Evolutionary conservation across 2,888 invertebrate species (phyloP).

Genomic region (Lutraria lutraria): DNA sequence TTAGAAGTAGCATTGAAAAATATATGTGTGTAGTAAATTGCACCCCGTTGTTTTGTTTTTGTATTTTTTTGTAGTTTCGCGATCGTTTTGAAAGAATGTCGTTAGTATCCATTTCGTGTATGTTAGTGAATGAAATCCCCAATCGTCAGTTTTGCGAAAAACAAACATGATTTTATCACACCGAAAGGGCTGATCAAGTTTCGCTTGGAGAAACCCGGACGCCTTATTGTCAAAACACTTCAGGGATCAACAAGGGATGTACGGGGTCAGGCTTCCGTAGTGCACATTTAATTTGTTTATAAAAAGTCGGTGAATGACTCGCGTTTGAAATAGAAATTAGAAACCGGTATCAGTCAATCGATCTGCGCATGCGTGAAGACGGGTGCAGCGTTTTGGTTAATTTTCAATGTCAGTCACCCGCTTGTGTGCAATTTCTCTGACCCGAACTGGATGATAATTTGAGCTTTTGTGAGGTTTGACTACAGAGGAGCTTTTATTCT

Average conservation of each 20-base stretch:
- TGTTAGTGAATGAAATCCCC: not conserved
- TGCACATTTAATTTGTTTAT: slow-evolving; percentile 24
- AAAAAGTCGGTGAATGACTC: slow-evolving; percentile 15
- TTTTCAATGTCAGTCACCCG: not conserved
- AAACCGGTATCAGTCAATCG: slow-evolving; percentile 16
- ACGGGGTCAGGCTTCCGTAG: slow-evolving; percentile 12
- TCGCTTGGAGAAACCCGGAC: not conserved
- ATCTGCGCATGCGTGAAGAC: slow-evolving; percentile 19
- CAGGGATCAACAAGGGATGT: slow-evolving; percentile 10
- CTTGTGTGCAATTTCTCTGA: slow-evolving; percentile 19
- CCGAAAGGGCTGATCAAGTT: slow-evolving; percentile 14
- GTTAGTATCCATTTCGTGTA: not conserved
- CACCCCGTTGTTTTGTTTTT: too few species aligned
- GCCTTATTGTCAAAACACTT: not conserved
- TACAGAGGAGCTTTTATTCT: not conserved
- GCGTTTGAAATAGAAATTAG: not conserved
- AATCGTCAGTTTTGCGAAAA: not conserved
- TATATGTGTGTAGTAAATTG: too few species aligned
- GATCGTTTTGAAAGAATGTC: not conserved
- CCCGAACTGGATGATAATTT: not conserved
- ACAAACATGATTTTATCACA: not conserved
- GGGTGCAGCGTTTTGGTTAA: not conserved
- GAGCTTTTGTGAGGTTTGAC: slow-evolving; percentile 3
- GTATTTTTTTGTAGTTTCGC: not conserved
- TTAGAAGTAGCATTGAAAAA: too few species aligned